A percentile compares a stretch with the other conserved stretches of the same genome.
phyloP scores from a whole-genome alignment of 1,140 invertebrate genomes.

The Cheumatopsyche charites region DNA sequence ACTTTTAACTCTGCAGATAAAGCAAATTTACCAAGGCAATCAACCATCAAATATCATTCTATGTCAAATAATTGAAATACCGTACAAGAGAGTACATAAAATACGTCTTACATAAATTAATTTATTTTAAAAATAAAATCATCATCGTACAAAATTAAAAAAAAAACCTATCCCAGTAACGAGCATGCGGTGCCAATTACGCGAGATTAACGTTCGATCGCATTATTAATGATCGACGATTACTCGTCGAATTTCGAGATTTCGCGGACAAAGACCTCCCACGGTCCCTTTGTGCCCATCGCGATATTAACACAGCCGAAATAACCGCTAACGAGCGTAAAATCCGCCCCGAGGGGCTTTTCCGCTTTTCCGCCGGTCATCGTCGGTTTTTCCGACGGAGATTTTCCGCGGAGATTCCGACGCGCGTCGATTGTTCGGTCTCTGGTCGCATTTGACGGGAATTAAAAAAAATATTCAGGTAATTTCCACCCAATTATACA shows the following conservation, averaged over 20 bases:
- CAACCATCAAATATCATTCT: too few species aligned
- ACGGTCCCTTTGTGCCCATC: not conserved
- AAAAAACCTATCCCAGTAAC: slow-evolving; percentile 2
- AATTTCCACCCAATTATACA: too few species aligned
- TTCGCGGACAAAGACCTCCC: slow-evolving; percentile 5
- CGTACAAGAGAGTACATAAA: not conserved
- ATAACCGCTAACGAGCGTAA: slow-evolving; percentile 21
- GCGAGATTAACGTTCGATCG: not conserved
- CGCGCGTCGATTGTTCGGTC: not conserved
- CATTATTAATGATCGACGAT: slow-evolving; percentile 5
- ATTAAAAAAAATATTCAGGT: too few species aligned
- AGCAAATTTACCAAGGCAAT: too few species aligned
- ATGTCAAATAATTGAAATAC: too few species aligned
- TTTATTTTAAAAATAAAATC: not conserved
- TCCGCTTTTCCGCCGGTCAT: not conserved
- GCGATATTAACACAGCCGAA: not conserved
- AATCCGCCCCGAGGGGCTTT: slow-evolving; percentile 2
- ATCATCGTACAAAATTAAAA: too few species aligned
- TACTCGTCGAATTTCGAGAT: slow-evolving; percentile 16
- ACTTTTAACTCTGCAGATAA: too few species aligned
- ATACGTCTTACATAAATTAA: not conserved
- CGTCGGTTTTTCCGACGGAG: not conserved
- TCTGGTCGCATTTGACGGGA: too few species aligned
- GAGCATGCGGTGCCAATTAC: slow-evolving; percentile 3
- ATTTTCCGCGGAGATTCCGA: not conserved